Base-by-base conservation (phyloP, 2,797 vertebrate genomes). In the Fratercula arctica region DNA sequence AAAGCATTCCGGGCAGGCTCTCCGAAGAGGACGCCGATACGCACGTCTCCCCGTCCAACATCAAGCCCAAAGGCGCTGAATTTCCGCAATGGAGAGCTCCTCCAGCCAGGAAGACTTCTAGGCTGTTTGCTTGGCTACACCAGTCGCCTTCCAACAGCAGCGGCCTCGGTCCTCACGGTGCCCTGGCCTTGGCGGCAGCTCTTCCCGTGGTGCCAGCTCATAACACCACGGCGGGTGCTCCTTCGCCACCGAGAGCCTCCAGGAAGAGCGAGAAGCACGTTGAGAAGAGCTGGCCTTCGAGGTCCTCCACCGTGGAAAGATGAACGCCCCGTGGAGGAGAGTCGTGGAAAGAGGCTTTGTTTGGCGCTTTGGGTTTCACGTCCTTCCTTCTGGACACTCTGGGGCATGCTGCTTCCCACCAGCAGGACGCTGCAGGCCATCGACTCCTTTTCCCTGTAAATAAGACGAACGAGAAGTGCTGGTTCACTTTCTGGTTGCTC, bases 401-500 rank as follows among this genome's bases (percentile, higher is more conserved):
- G 96, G 97, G 98, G 98, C 96, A 95, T 64, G 89, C 96, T n/a
- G 87, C 94, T 90, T 95, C 82, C 85, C 77, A 29, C 57, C 16
- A 83, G 86, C 85, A 70, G 92, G 92, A 92, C 66, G 26, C 77
- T 95, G 88, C 86, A 82, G 87, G 89, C 93, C 93, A 74, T 96
- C 97, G 94, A 86, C 89, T 96, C 61, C 4, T 84, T 45, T 43
- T 67, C 96, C 90, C 82, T 97, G 95, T 96, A 91, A 91, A 89
- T 89, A 91, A 82, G 9, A 89, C 67, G 90, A 94, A 92, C 96
- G 79, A 97, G 98, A 99, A 99, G 99, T 99, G 99, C 99, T 99
- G 99, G 99, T 98, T 99, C 99, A 99, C 99, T 99, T 99, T 98
- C 96, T 95, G 88, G 91, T 97, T 95, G 93, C 95, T 97, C 97